These are phyloP conservation scores for Lasioglossum vierecki DNA, from an alignment of 2,888 invertebrate species.

Conservation along the genomic window DNA sequence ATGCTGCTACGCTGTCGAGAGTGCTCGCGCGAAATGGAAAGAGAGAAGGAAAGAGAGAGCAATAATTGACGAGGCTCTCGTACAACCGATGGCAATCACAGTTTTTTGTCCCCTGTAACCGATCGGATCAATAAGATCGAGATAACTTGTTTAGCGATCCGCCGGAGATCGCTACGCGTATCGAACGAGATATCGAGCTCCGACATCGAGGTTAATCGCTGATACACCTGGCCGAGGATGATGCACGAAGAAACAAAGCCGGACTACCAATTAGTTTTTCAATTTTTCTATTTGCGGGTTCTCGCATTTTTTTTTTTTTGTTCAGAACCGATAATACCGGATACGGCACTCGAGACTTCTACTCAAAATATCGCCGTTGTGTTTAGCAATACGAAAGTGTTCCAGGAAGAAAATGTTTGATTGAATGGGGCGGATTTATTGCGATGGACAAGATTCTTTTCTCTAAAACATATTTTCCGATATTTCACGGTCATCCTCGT, in stretches of 20 bases:
- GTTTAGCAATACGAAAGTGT: no score
- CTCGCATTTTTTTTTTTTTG: no score
- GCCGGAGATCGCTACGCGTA: neutral
- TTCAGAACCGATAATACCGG: neutral
- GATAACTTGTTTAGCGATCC: slow-evolving; percentile 13
- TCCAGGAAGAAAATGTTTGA: no score
- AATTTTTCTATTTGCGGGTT: neutral
- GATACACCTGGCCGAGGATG: slow-evolving; percentile 11
- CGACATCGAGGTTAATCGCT: slow-evolving; percentile 36
- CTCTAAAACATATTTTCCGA: no score
- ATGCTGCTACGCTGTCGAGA: neutral
- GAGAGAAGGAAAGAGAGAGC: neutral
- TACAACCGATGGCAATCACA: neutral
- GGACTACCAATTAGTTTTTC: neutral
- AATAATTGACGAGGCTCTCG: neutral
- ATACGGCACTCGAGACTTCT: no score
- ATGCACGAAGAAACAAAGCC: slow-evolving; percentile 4
- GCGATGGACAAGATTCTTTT: no score
- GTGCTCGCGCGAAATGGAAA: neutral
- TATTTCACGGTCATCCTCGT: no score
- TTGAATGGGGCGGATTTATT: no score
- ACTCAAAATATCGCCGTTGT: no score
- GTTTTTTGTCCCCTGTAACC: neutral
- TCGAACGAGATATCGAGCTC: slow-evolving; percentile 18
- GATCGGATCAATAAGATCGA: slow-evolving; percentile 15